Conservation (phyloP, 1,140 invertebrate genomes). For the Galleria mellonella region DNA sequence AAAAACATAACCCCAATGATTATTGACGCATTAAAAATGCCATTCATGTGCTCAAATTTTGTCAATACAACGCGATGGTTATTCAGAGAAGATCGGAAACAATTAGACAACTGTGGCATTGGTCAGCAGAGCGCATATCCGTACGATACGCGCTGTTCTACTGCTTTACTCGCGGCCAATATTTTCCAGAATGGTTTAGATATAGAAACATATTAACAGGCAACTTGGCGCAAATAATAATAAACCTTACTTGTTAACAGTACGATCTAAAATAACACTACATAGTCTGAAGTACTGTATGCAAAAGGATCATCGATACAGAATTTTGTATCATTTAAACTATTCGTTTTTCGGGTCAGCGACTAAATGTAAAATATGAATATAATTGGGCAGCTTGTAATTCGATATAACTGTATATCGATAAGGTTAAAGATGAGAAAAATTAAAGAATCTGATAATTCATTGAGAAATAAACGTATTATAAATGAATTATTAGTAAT, state of each 20-base stretch:
- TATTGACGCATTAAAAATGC: conserved; percentile 28
- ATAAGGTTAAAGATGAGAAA: no score
- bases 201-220: conserved; percentile 3
- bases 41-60: conserved; percentile 60
- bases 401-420: neutral
- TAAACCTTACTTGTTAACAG: conserved; percentile 2
- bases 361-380: conserved; percentile 8
- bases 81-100: conserved; percentile 67
- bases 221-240: neutral
- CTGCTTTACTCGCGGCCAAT: conserved; percentile 37
- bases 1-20: conserved; percentile 5
- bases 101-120: conserved; percentile 69
- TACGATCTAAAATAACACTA: neutral
- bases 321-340: conserved; percentile 9
- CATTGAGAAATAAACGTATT: no score
- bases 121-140: conserved; percentile 66
- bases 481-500: no score
- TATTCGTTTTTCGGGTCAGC: conserved; percentile 10
- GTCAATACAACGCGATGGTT: conserved; percentile 51
- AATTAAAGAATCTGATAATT: no score
- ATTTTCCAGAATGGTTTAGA: conserved; percentile 23
- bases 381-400: conserved; percentile 4
- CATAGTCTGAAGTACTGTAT: no score
- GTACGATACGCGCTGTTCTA: conserved; percentile 39
- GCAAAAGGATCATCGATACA: neutral